phyloP scores from a whole-genome alignment of 2,113 vertebrate genomes.

The Chunga burmeisteri region DNA sequence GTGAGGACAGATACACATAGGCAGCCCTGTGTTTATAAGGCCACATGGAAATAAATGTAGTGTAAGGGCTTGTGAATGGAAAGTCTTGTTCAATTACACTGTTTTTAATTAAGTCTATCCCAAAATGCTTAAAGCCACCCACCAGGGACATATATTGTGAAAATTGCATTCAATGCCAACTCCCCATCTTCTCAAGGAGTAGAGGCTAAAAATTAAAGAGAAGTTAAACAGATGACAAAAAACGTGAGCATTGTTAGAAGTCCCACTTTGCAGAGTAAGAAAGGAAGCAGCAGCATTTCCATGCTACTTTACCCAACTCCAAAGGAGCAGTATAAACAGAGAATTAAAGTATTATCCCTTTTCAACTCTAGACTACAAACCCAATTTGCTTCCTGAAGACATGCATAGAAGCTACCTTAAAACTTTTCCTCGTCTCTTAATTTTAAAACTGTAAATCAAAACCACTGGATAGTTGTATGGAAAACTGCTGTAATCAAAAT shows the following conservation, averaged over 20 bases:
- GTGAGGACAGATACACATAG: not conserved
- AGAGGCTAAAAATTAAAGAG: not conserved
- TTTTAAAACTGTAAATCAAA: not conserved
- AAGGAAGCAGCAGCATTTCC: not conserved
- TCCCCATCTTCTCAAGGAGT: not conserved
- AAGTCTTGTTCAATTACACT: not conserved
- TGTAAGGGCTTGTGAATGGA: not conserved
- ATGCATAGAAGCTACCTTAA: not conserved
- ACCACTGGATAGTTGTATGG: not conserved
- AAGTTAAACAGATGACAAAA: not conserved
- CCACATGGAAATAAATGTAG: not conserved
- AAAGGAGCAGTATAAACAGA: not conserved
- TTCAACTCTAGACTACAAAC: not conserved
- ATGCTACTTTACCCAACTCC: not conserved
- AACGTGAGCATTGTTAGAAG: not conserved
- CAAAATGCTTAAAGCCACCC: not conserved
- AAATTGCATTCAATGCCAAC: not conserved
- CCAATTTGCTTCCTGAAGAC: not conserved
- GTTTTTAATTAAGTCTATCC: not conserved
- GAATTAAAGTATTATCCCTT: not conserved
- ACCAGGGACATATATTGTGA: not conserved
- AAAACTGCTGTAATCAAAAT: not conserved
- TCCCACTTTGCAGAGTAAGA: not conserved
- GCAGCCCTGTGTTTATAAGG: not conserved
- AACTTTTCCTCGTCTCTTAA: not conserved